Evolutionary conservation across 2,888 invertebrate species (phyloP).

Genomic region (Thecocarcelia acutangulata): DNA sequence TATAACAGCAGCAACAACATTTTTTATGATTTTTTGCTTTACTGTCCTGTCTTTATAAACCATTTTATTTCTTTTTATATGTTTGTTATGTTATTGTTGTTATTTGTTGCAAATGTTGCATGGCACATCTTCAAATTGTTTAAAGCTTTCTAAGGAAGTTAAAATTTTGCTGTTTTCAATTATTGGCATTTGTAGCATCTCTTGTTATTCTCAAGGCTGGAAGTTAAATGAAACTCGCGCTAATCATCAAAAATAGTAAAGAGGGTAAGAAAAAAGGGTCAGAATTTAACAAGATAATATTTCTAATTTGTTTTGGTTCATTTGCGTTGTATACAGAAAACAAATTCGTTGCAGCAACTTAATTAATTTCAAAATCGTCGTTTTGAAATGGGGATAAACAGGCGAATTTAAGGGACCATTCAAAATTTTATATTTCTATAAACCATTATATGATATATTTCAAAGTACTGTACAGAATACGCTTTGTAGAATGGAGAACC

Average conservation of each 20-base stretch:
- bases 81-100: constrained; percentile 72
- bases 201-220: constrained; percentile 17
- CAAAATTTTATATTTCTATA: too few species aligned
- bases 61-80: constrained; percentile 47
- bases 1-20: constrained; percentile 24
- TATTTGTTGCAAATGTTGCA: constrained; percentile 63
- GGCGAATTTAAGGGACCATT: too few species aligned
- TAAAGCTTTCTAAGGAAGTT: constrained; percentile 64
- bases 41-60: not conserved
- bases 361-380: too few species aligned
- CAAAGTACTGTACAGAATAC: too few species aligned
- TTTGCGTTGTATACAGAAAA: too few species aligned
- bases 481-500: too few species aligned
- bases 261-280: not conserved
- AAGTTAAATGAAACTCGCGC: constrained; percentile 45
- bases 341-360: too few species aligned
- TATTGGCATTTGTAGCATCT: constrained; percentile 60
- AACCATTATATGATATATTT: too few species aligned
- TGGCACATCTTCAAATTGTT: constrained; percentile 63
- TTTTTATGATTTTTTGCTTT: constrained; percentile 40
- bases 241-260: too few species aligned
- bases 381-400: too few species aligned
- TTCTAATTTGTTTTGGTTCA: too few species aligned
- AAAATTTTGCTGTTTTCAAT: constrained; percentile 60
- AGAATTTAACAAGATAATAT: too few species aligned